A percentile compares a stretch with the other conserved stretches of the same genome.
Evolutionary conservation across 1,140 invertebrate genomes (phyloP).

Genomic region (Bombus sibiricus): DNA sequence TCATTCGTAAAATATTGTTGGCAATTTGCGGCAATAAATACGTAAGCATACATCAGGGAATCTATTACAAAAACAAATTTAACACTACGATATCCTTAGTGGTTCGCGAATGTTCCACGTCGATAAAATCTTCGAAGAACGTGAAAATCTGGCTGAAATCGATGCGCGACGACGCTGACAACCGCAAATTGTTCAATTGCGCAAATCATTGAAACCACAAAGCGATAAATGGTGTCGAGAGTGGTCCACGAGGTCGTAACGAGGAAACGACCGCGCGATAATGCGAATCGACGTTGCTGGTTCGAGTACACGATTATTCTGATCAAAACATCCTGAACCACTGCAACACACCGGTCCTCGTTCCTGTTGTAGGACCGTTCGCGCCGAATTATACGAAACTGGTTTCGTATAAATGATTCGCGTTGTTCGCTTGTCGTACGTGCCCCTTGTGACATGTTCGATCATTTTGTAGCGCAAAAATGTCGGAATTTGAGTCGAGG

Average conservation of each 20-base stretch:
- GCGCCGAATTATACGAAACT: constrained; percentile 60
- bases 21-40: not conserved
- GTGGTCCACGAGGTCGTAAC: not conserved
- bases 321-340: not conserved
- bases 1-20: not conserved
- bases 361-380: constrained; percentile 5
- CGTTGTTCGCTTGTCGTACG: constrained; percentile 2
- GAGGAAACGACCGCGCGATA: not conserved
- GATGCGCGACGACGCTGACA: not conserved
- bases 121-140: not conserved
- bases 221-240: constrained; percentile 3
- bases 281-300: not conserved
- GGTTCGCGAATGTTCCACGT: no score
- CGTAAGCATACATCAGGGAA: not conserved
- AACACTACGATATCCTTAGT: not conserved
- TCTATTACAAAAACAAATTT: constrained; percentile 1
- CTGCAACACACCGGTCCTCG: not conserved
- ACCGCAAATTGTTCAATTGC: constrained; percentile 10
- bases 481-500: constrained; percentile 21
- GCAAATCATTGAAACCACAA: constrained; percentile 14
- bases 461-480: constrained; percentile 9
- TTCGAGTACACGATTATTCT: constrained; percentile 14
- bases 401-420: constrained; percentile 58
- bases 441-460: constrained; percentile 51
- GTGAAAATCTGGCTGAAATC: constrained; percentile 6